A percentile compares a stretch with the other conserved stretches of the same genome.
These are phyloP conservation scores for Actias luna DNA, from an alignment of 2,888 invertebrate species.

Conservation along the genomic window DNA sequence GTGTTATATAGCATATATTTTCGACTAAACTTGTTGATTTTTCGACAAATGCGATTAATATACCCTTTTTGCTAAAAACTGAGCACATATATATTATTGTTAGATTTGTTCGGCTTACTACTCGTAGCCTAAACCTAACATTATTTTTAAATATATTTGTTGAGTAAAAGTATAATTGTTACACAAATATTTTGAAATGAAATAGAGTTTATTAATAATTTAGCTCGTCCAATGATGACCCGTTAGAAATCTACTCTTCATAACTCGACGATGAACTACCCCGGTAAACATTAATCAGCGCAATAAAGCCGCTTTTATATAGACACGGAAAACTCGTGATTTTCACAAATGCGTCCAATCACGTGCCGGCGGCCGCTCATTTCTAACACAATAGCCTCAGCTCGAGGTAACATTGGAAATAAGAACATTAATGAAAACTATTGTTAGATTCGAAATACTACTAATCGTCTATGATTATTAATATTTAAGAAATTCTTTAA, in stretches of 20 bases:
- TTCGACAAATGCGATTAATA: not conserved
- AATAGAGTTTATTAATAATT: not conserved
- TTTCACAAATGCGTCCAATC: constrained; percentile 62
- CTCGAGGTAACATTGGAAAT: constrained; percentile 54
- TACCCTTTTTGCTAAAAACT: not conserved
- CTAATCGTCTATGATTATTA: constrained; percentile 52
- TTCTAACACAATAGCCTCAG: constrained; percentile 44
- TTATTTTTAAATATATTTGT: not conserved
- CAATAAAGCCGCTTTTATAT: constrained; percentile 46
- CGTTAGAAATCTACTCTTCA: constrained; percentile 12
- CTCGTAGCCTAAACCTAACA: not conserved
- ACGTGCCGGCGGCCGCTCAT: constrained; percentile 46
- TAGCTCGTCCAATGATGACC: constrained; percentile 10
- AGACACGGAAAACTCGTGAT: constrained; percentile 52
- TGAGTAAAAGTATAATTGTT: not conserved
- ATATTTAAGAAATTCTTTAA: not conserved
- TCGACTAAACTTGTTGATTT: no score
- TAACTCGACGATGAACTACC: constrained; percentile 31
- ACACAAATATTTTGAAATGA: not conserved
- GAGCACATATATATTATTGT: not conserved
- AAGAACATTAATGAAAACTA: constrained; percentile 60
- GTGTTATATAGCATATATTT: no score
- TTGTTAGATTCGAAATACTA: constrained; percentile 40
- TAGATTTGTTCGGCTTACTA: not conserved
- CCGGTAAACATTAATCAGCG: constrained; percentile 58